Evolutionary conservation across 2,888 invertebrate species (phyloP).

Genomic region (Pammene aurita): DNA sequence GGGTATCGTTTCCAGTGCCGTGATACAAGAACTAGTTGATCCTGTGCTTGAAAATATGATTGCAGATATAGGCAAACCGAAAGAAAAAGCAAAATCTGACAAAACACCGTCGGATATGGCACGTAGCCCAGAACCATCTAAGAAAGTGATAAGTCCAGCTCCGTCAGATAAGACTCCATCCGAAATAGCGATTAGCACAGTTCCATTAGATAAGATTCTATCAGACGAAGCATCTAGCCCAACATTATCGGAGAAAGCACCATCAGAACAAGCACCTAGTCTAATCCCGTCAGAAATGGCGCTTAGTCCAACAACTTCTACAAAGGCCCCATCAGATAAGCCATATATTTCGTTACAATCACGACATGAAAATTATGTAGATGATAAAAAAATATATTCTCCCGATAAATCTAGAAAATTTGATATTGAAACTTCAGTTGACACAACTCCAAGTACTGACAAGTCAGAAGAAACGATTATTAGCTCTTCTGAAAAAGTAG

Average conservation of each 20-base stretch:
- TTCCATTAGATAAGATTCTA: background rate
- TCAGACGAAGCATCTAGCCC: slow-evolving; percentile 18
- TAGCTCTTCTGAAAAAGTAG: slow-evolving; percentile 31
- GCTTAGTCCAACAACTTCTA: background rate
- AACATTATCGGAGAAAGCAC: background rate
- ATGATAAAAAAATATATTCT: background rate
- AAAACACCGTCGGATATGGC: slow-evolving; percentile 21
- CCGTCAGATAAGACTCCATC: slow-evolving; percentile 28
- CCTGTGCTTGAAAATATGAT: slow-evolving; percentile 14
- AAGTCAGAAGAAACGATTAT: slow-evolving; percentile 35
- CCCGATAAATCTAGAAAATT: slow-evolving; percentile 14
- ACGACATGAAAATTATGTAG: background rate
- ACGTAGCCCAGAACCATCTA: background rate
- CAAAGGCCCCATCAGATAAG: slow-evolving; percentile 22
- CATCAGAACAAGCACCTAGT: slow-evolving; percentile 36
- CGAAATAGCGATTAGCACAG: slow-evolving; percentile 6
- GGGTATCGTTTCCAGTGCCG: slow-evolving; percentile 27
- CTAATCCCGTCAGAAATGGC: no score
- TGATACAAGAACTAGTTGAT: slow-evolving; percentile 34
- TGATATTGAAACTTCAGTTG: slow-evolving; percentile 30
- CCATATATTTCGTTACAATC: background rate
- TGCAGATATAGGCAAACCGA: slow-evolving; percentile 1
- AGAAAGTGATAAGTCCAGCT: background rate
- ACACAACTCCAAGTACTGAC: slow-evolving; percentile 33
- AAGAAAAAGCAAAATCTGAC: background rate